phyloP scores from a whole-genome alignment of 2,888 invertebrate species.

The Acanthosepion esculentum region DNA sequence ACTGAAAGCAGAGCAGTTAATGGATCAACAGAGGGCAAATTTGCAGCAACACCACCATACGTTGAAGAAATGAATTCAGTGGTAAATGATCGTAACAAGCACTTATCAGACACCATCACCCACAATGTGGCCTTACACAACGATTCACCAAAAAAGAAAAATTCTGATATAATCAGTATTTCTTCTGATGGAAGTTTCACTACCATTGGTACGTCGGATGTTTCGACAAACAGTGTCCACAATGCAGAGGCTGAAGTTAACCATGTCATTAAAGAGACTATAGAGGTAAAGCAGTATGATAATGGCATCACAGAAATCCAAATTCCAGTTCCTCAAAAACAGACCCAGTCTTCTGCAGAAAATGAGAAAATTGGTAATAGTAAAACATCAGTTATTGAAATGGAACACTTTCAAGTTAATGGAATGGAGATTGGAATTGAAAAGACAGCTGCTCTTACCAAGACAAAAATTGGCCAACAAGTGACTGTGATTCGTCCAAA shows the following conservation, averaged over 20 bases:
- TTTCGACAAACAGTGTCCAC: background rate
- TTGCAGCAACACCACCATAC: background rate
- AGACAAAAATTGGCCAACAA: background rate
- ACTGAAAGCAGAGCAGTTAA: background rate
- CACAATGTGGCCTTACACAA: background rate
- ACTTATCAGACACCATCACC: background rate
- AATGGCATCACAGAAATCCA: background rate
- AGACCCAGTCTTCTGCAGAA: background rate
- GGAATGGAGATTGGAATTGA: background rate
- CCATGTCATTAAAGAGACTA: background rate
- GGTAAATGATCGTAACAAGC: too few relatives aligned
- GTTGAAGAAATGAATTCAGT: background rate
- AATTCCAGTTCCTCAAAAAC: background rate
- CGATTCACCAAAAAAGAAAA: background rate
- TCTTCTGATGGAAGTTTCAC: conserved; percentile 38
- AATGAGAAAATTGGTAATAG: background rate
- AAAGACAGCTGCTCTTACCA: background rate
- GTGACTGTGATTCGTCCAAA: background rate
- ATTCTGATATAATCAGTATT: background rate
- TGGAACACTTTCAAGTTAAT: background rate
- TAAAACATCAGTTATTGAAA: background rate
- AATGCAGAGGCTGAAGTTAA: background rate
- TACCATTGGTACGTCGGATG: background rate
- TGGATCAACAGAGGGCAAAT: background rate
- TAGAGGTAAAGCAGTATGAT: background rate